These are phyloP conservation scores for Sphaeridia pumilis DNA, from an alignment of 2,888 invertebrate species.

Conservation along the genomic window DNA sequence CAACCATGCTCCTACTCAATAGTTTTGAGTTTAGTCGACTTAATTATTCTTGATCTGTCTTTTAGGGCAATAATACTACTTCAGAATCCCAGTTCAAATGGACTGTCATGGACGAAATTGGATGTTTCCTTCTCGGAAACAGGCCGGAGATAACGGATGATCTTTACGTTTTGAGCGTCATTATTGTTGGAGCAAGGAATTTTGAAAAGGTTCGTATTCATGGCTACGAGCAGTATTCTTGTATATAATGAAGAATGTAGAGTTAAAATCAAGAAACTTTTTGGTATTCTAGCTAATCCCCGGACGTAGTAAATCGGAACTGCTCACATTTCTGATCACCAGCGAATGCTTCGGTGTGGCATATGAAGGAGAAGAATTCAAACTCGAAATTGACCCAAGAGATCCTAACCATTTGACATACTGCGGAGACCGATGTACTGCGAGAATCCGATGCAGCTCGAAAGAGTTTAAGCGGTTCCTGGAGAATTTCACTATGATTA, in stretches of 20 bases:
- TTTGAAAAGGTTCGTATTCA: slow-evolving; percentile 2
- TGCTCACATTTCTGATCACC: too few relatives aligned
- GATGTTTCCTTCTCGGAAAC: slow-evolving; percentile 11
- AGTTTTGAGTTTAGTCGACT: too few relatives aligned
- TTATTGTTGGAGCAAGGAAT: background rate
- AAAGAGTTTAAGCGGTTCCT: slow-evolving; percentile 5
- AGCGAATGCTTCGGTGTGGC: background rate
- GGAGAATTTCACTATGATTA: background rate
- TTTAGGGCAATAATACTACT: too few relatives aligned
- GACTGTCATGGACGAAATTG: slow-evolving; percentile 5
- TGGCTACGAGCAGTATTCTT: too few relatives aligned
- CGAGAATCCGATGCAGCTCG: slow-evolving; percentile 4
- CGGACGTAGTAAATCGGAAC: too few relatives aligned
- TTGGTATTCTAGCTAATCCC: too few relatives aligned
- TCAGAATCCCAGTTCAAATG: slow-evolving; percentile 1
- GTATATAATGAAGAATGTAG: too few relatives aligned
- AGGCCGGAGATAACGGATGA: slow-evolving; percentile 3
- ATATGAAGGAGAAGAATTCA: background rate
- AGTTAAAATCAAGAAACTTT: too few relatives aligned
- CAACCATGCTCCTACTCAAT: too few relatives aligned
- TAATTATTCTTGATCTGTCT: too few relatives aligned
- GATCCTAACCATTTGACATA: background rate
- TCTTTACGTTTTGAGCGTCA: slow-evolving; percentile 9
- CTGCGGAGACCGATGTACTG: slow-evolving; percentile 10
- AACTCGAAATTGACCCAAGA: background rate